Base-by-base conservation (phyloP, 2,888 invertebrate genomes). In the Arge pagana region DNA sequence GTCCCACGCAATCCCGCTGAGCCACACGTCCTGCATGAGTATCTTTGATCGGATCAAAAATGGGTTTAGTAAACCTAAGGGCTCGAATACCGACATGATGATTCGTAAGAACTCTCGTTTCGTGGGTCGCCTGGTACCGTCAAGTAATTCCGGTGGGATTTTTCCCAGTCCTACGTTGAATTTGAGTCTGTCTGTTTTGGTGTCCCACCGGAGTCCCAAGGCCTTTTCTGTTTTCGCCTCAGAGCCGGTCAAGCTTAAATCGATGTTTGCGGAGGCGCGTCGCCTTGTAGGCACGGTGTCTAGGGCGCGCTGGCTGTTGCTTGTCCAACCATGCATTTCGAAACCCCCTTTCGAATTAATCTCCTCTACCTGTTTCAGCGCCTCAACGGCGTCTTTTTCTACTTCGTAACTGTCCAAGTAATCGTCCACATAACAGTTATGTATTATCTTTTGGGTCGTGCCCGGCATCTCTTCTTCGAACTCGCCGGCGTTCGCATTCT, bases 81-180 rank as follows among this genome's bases (percentile, higher is more conserved):
- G 70, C 33, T 73, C 68, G 42, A 63, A 72, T 1, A 68, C 37
- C 1, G 63, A 67, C 68, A 62, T 67, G 3, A 63, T 55, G 0
- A 57, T 42, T 3, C 59, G 50, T 6, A 64, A 45, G 13, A 56
- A 37, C 31, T 61, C 54, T 26, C 61, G 31, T 33, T 63, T 65
- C 16, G 61, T 66, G 2, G 62, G 61, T 28, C 30, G 48, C 16
- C 35, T 39, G 16, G n/a, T 31, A 1, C 56, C 55, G 0, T 28
- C 42, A 13, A 58, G 30, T 10, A 64, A 54, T 4, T 56, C 54
- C 3, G 10, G 6, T 8, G 53, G 31, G 7, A 61, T 50, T 18
- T 50, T 55, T 23, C 35, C 33, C 26, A 56, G 40, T 4, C 50
- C 56, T 2, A 55, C n/a, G 33, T 57, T 43, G 28, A 61, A 64